phyloP scores from a whole-genome alignment of 1,140 invertebrate species.

The Dendrolimus punctatus region DNA sequence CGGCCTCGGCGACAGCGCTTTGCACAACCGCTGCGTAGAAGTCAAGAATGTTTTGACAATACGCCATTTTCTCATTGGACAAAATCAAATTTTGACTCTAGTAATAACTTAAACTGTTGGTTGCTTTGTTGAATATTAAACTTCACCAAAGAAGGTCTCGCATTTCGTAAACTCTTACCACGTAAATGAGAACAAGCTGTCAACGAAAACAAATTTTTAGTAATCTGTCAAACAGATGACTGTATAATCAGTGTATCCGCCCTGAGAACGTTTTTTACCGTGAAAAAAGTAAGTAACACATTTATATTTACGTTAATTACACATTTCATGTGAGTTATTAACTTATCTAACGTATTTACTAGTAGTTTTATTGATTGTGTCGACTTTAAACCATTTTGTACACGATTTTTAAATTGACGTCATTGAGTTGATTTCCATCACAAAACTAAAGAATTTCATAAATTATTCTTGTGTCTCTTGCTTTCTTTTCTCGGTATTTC shows the following conservation, averaged over 20 bases:
- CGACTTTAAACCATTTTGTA: background rate
- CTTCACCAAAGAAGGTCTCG: constrained; percentile 1
- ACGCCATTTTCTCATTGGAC: no score
- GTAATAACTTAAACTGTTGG: background rate
- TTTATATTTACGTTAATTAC: constrained; percentile 8
- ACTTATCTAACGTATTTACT: no score
- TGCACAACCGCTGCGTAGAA: no score
- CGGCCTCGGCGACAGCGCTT: no score
- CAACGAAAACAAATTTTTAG: constrained; percentile 50
- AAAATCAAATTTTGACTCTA: no score
- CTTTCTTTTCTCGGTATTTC: no score
- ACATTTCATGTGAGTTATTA: no score
- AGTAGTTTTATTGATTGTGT: no score
- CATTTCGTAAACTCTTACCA: constrained; percentile 8
- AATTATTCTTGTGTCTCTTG: constrained; percentile 1
- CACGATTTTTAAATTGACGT: constrained; percentile 37
- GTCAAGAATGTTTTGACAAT: no score
- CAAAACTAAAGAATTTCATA: constrained; percentile 38
- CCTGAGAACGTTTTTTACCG: constrained; percentile 43
- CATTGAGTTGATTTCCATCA: constrained; percentile 46
- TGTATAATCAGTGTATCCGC: constrained; percentile 55
- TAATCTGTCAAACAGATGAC: constrained; percentile 62
- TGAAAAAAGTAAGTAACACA: constrained; percentile 52
- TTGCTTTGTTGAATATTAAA: background rate
- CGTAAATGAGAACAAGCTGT: constrained; percentile 18